Base-by-base conservation (phyloP, 1,140 invertebrate species). In the Pseudachorutes palmiensis region DNA sequence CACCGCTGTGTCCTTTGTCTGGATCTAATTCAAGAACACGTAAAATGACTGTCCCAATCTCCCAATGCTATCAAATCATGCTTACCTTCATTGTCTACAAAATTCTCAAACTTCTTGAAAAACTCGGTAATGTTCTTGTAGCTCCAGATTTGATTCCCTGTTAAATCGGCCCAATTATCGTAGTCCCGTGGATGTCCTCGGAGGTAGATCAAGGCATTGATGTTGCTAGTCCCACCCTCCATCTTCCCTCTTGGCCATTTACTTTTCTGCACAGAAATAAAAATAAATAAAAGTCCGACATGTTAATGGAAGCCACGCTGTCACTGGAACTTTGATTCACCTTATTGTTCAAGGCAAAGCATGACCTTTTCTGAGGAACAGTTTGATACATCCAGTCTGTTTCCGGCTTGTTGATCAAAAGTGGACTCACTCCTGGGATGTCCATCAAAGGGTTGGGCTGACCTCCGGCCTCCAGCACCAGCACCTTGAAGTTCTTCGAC, bases 71-170 rank as follows among this genome's bases (percentile, higher is more conserved):
- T 5, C 9, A 45, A 55, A 14, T 26, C 24, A 55, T 55, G 24
- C 24, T 55, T 22, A 55, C 51, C 51, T 16, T 55, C 24, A 26
- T 55, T 24, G 24, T 55, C 51, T 5, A 55, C 51, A 55, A 55
- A 81, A 31, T 77, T 74, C 73, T 84, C 83, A 0, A 82, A 81
- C 73, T 83, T 84, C 12, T 80, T 78, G 72, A 85, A 86, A 70
- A 83, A 85, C 0, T 80, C 80, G 0, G 94, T 77, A 0, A 90
- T 88, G 41, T 91, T 83, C 22, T 88, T 80, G 77, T 92, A 97
- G 1, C 87, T 87, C 94, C 94, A 97, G 12, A 90, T 88, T 0
- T 84, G 80, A 75, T 95, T 92, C 0, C 94, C 94, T 55, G 80
- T 76, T 28, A 87, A 74, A 12, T 84, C 82, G 69, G 91, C 89